phyloP scores from a whole-genome alignment of 1,140 invertebrate genomes.

The Zeugodacus cucurbitae region DNA sequence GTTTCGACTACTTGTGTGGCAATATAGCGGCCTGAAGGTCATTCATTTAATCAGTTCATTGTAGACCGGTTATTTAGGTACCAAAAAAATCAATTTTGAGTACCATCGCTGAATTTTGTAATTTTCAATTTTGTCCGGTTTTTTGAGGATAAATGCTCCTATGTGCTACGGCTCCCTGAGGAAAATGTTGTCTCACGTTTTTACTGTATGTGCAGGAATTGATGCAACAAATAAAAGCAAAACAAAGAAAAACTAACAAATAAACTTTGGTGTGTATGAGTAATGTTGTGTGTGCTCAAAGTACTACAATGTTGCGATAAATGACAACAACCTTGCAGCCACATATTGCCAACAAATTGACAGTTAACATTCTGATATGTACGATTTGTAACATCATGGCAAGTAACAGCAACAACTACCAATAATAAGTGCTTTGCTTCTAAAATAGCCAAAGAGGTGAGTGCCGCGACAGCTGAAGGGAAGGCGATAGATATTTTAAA shows the following conservation, averaged over 20 bases:
- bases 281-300: background rate
- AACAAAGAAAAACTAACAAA: background rate
- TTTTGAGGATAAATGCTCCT: too few species aligned
- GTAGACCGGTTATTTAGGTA: too few species aligned
- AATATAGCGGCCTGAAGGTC: too few species aligned
- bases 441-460: background rate
- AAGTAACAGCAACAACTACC: background rate
- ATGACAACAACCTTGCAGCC: constrained; percentile 4
- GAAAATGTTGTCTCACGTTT: constrained; percentile 29
- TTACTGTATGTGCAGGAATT: background rate
- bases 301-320: constrained; percentile 24
- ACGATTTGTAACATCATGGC: constrained; percentile 3
- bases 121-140: too few species aligned
- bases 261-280: too few species aligned
- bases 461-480: background rate
- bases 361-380: constrained; percentile 34
- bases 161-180: background rate
- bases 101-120: too few species aligned
- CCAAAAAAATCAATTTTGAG: too few species aligned
- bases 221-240: background rate
- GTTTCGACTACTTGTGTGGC: too few species aligned
- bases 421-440: background rate
- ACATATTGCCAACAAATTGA: constrained; percentile 24
- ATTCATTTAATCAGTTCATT: too few species aligned
- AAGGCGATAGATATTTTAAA: background rate